These are phyloP conservation scores for Catharus bicknelli DNA, from an alignment of 2,113 vertebrate genomes.

Conservation along the genomic window DNA sequence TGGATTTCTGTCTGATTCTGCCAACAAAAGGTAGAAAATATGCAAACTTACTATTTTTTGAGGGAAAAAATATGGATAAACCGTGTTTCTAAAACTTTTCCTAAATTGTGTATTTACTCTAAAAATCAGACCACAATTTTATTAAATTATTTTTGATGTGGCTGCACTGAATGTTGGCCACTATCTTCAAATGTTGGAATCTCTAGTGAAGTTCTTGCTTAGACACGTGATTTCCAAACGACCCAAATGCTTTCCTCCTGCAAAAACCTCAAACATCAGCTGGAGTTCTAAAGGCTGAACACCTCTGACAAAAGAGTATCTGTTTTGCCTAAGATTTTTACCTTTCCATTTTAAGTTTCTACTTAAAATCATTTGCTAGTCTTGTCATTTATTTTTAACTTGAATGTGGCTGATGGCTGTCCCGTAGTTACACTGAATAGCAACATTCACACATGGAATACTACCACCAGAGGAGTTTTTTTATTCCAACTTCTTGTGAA, in stretches of 20 bases:
- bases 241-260: neutral
- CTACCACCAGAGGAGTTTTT: neutral
- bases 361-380: neutral
- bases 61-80: neutral
- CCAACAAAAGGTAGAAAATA: neutral
- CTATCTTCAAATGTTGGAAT: neutral
- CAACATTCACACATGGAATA: neutral
- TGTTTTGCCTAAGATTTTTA: neutral
- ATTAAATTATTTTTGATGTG: neutral
- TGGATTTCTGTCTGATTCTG: neutral
- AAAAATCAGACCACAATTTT: neutral
- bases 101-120: neutral
- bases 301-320: neutral
- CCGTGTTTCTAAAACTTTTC: neutral
- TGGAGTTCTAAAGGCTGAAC: neutral
- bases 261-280: neutral
- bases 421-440: neutral
- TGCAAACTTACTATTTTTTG: neutral
- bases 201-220: neutral
- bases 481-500: neutral
- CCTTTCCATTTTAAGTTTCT: neutral
- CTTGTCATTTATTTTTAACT: neutral
- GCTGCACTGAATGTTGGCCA: neutral
- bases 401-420: neutral
- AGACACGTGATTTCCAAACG: neutral